Percentiles rank a stretch among this genome's conserved stretches.
phyloP scores from a whole-genome alignment of 2,888 invertebrate species.

The Oxytorus armatus region DNA sequence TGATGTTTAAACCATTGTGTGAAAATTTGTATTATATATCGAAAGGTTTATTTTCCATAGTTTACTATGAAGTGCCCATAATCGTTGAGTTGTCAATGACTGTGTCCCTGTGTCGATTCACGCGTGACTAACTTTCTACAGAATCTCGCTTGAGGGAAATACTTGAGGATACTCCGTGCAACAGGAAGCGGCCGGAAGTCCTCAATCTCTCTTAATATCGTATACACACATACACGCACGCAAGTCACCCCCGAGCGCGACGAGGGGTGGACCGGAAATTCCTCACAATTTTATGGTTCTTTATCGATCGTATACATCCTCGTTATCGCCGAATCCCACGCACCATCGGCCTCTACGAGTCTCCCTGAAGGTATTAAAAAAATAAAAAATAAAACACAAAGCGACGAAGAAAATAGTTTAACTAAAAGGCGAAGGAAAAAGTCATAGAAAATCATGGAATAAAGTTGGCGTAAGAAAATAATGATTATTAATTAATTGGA shows the following conservation, averaged over 20 bases:
- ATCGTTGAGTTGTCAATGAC: not conserved
- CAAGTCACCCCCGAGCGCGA: not conserved
- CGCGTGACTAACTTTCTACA: not conserved
- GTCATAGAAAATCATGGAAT: too few relatives aligned
- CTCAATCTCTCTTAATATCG: slow-evolving; percentile 70
- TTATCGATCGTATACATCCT: too few relatives aligned
- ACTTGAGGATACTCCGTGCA: slow-evolving; percentile 67
- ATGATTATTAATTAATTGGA: too few relatives aligned
- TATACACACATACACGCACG: slow-evolving; percentile 1
- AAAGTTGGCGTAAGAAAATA: too few relatives aligned
- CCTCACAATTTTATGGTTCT: slow-evolving; percentile 53
- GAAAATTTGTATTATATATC: not conserved
- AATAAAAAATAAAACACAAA: too few relatives aligned
- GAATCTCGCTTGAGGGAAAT: not conserved
- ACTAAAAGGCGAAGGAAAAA: too few relatives aligned
- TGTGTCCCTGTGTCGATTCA: not conserved
- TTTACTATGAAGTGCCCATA: not conserved
- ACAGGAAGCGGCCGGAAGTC: slow-evolving; percentile 64
- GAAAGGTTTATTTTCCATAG: not conserved
- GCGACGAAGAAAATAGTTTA: too few relatives aligned
- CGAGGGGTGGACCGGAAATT: slow-evolving; percentile 45
- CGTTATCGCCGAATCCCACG: slow-evolving; percentile 65
- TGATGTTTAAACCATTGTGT: not conserved
- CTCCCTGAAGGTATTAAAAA: too few relatives aligned
- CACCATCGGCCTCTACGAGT: slow-evolving; percentile 47